Percentiles rank a stretch among this genome's conserved stretches.
phyloP scores from a whole-genome alignment of 1,140 invertebrate genomes.

The Nephotettix cincticeps region DNA sequence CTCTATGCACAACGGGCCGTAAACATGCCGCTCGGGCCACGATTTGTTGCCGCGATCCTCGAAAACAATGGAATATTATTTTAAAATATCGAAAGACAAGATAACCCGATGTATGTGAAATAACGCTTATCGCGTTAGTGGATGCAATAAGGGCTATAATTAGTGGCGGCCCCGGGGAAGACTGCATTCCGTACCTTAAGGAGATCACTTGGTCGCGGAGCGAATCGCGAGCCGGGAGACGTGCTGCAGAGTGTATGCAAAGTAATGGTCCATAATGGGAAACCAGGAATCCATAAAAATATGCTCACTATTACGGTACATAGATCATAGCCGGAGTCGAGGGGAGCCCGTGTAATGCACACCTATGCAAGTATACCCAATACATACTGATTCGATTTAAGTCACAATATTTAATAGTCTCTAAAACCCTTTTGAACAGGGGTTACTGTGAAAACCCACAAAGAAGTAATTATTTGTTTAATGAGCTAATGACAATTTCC shows the following conservation, averaged over 20 bases:
- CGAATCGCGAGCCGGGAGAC: neutral
- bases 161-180: neutral
- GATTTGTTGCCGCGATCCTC: slow-evolving; percentile 15
- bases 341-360: no score
- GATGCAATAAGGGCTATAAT: slow-evolving; percentile 27
- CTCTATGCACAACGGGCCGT: neutral
- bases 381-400: no score
- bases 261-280: neutral
- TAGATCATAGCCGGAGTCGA: no score
- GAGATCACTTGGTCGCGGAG: slow-evolving; percentile 12
- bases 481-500: no score
- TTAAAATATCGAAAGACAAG: slow-evolving; percentile 27
- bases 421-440: no score
- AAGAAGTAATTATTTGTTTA: no score
- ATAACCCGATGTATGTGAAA: slow-evolving; percentile 17
- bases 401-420: no score
- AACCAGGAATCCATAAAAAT: neutral
- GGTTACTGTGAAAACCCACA: no score
- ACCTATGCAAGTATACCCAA: no score
- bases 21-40: neutral
- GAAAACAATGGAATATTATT: slow-evolving; percentile 30
- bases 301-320: neutral
- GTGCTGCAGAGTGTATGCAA: neutral
- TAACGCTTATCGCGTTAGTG: neutral
- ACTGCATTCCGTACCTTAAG: slow-evolving; percentile 17